Base-by-base conservation (phyloP, 2,797 vertebrate species). In the Peromyscus nudipes region DNA sequence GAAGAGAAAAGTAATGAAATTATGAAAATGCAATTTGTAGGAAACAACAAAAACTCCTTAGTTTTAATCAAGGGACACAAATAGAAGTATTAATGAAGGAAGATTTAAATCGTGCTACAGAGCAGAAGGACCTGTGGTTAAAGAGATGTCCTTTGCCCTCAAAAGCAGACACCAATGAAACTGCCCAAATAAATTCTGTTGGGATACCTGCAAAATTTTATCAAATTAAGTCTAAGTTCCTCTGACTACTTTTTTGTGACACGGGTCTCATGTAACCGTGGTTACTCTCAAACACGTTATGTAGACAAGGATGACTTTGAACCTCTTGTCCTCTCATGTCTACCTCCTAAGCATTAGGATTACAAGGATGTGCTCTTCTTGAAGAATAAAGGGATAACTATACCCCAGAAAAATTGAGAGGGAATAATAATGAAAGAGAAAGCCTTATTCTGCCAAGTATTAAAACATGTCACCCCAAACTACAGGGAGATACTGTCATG, bases 11-110 rank as follows among this genome's bases (percentile, higher is more conserved):
- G 27, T 80, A 80, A 83, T 87, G 57, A 75, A 91, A n/a, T 89
- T 71, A n/a, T 95, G 57, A 82, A 73, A 96, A 95, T 91, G 8
- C 13, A 96, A 52, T 84, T 95, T 79, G 16, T 81, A 91, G 92
- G 60, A 90, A 81, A 80, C 14, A 89, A 65, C 57, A 73, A 60
- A 31, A 84, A 34, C 40, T 90, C n/a, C 37, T 25, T 27, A 57
- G 40, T 92, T 96, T 85, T 87, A 88, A 96, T 52, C 65, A 52
- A 80, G 52, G 27, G 17, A 29, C 11, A 29, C 80, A 73, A 89
- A 91, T 46, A 81, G 40, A 76, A 92, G 19, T 4, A 67, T 83
- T 81, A 91, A 91, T 71, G 85, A 64, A 37, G 84, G 37, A 90
- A 89, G 76, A 88, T 77, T 91, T 89, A 73, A 65, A 19, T 10